phyloP scores from a whole-genome alignment of 2,797 vertebrate species.

The Rhinophrynus dorsalis region DNA sequence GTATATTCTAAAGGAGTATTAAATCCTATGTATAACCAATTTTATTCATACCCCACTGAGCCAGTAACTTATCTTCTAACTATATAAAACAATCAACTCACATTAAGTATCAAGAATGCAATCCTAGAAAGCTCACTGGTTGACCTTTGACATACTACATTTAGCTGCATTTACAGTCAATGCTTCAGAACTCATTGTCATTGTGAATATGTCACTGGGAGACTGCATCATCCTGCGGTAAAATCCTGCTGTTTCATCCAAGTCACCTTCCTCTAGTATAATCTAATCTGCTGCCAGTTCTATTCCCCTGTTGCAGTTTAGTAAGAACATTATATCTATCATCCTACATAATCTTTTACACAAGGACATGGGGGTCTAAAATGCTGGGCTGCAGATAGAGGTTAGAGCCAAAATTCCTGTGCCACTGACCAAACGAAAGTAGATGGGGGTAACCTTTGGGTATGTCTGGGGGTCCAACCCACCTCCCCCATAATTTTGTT shows the following conservation, averaged over 20 bases:
- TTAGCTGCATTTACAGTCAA: not conserved
- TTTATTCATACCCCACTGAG: not conserved
- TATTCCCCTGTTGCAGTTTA: not conserved
- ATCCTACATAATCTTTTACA: too few species aligned
- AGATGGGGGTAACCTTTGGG: too few species aligned
- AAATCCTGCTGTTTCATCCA: not conserved
- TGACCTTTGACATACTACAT: not conserved
- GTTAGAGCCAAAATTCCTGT: too few species aligned
- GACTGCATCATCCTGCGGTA: not conserved
- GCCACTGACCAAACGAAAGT: too few species aligned
- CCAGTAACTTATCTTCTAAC: not conserved
- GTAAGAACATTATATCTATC: too few species aligned
- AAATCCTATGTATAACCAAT: too few species aligned
- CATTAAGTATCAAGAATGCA: not conserved
- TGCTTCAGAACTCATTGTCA: conserved; percentile 7
- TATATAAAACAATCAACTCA: conserved; percentile 2
- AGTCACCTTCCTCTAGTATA: not conserved
- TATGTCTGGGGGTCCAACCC: too few species aligned
- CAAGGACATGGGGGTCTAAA: too few species aligned
- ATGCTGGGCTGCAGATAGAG: too few species aligned
- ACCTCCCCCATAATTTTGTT: too few species aligned
- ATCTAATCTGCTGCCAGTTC: not conserved
- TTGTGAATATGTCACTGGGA: not conserved
- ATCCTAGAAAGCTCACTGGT: not conserved
- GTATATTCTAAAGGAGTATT: too few species aligned